Base-by-base conservation (phyloP, 2,113 vertebrate genomes). In the Myrmecobius fasciatus region DNA sequence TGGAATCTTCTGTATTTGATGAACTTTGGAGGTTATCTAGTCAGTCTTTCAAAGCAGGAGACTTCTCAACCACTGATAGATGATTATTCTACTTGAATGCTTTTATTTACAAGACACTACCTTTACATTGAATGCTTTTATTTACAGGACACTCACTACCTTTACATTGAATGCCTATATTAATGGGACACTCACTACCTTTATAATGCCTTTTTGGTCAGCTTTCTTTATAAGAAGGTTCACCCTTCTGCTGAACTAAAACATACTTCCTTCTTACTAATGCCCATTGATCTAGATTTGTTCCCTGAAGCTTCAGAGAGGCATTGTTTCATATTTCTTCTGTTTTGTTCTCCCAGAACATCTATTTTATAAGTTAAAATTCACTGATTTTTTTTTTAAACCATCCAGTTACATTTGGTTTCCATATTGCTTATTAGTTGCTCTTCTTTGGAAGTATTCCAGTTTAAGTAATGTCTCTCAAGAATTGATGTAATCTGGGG, bases 81-180 rank as follows among this genome's bases (percentile, higher is more conserved):
- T 3, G 60, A 10, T 93, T 48, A 28, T 95, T 91, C 95, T 93
- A 54, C 31, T 91, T 92, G n/a, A 83, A 51, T 43, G 7, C 83
- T 89, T 89, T 48, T 90, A 8, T 43, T n/a, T 46, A 48, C 36
- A 17, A 0, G 67, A 75, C 14, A 75, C 5, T 75, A 7, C 36
- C 17, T 75, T n/a, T 75, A n/a, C 14, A n/a, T 2, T 75, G 36
- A 4, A 75, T 48, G 48, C 48, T 6, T 48, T 48, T 48, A 48
- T 48, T 48, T 3, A 48, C 6, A 6, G 48, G 48, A 48, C 48
- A 48, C 48, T 48, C 6, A 48, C 3, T 48, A 48, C 48, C 48
- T 48, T 48, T 48, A 48, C 6, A n/a, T n/a, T n/a, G n/a, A 48
- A 48, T 48, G n/a, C 60, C 6, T 36, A n/a, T n/a, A n/a, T 48